phyloP scores from a whole-genome alignment of 1,140 invertebrate species.

The Leptopilina boulardi region DNA sequence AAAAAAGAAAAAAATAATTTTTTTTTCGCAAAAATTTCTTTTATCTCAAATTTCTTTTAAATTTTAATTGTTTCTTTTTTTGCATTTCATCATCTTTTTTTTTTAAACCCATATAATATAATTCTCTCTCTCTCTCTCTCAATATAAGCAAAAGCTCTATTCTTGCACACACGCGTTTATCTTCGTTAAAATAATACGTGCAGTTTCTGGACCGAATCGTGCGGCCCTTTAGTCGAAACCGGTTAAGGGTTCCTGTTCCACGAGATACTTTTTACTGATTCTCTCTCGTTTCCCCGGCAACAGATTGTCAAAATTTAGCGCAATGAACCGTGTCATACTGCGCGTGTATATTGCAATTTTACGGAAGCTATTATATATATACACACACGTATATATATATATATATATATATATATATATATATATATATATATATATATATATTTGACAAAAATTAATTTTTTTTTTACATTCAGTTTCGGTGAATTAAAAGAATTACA shows the following conservation, averaged over 20 bases:
- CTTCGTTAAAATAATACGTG: conserved; percentile 58
- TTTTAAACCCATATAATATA: neutral
- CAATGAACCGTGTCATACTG: conserved; percentile 31
- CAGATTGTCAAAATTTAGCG: conserved; percentile 45
- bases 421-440: too few relatives aligned
- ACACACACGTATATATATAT: neutral
- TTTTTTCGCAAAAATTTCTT: too few relatives aligned
- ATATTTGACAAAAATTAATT: too few relatives aligned
- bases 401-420: too few relatives aligned
- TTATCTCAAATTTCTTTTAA: too few relatives aligned
- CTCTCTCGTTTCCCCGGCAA: conserved; percentile 52
- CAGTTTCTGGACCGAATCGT: conserved; percentile 53
- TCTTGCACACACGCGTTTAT: conserved; percentile 48
- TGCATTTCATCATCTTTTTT: neutral
- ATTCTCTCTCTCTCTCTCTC: too few relatives aligned
- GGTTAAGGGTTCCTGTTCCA: conserved; percentile 51
- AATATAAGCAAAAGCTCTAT: conserved; percentile 36
- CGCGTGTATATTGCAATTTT: conserved; percentile 16
- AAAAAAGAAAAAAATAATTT: too few relatives aligned
- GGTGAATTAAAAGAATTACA: too few relatives aligned
- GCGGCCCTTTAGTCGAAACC: conserved; percentile 52
- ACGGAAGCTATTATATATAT: conserved; percentile 18
- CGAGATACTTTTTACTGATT: conserved; percentile 48
- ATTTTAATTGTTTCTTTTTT: neutral
- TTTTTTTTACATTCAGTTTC: too few relatives aligned